phyloP scores from a whole-genome alignment of 2,888 invertebrate genomes.

The Drosophila ochracea region DNA sequence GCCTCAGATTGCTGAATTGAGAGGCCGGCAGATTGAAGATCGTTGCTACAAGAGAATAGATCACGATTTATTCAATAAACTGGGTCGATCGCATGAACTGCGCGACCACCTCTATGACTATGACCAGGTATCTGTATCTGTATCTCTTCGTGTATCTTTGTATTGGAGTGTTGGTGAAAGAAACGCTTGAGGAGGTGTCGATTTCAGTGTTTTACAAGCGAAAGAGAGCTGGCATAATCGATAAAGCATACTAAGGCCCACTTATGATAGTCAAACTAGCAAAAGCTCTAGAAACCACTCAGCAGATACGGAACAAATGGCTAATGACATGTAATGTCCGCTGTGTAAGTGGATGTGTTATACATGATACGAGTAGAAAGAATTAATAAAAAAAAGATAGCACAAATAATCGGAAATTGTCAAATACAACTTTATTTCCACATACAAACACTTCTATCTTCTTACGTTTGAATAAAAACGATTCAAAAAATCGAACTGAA shows the following conservation, averaged over 20 bases:
- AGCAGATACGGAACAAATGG: conserved; percentile 20
- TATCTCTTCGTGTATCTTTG: background rate
- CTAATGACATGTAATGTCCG: conserved; percentile 8
- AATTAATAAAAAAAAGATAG: background rate
- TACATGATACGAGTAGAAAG: conserved; percentile 3
- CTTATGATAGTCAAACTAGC: conserved; percentile 36
- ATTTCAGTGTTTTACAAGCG: conserved; percentile 20
- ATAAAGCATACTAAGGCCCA: conserved; percentile 34
- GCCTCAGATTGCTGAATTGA: conserved; percentile 56
- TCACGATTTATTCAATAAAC: conserved; percentile 53
- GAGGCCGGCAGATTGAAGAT: conserved; percentile 15
- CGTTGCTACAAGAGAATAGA: conserved; percentile 40
- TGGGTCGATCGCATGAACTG: conserved; percentile 52
- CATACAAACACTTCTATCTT: background rate
- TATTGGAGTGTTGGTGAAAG: conserved; percentile 31
- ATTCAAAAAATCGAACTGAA: background rate
- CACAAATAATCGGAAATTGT: background rate
- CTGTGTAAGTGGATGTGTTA: conserved; percentile 12
- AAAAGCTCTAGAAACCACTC: conserved; percentile 33
- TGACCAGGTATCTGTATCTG: conserved; percentile 5
- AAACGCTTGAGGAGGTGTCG: conserved; percentile 48
- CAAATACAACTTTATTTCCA: background rate
- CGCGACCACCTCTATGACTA: conserved; percentile 3
- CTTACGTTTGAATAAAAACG: background rate
- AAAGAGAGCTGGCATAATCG: conserved; percentile 41